These are phyloP conservation scores for Corticium candelabrum DNA, from an alignment of 37 sponge, comb jelly and placozoan species.

Conservation along the genomic window DNA sequence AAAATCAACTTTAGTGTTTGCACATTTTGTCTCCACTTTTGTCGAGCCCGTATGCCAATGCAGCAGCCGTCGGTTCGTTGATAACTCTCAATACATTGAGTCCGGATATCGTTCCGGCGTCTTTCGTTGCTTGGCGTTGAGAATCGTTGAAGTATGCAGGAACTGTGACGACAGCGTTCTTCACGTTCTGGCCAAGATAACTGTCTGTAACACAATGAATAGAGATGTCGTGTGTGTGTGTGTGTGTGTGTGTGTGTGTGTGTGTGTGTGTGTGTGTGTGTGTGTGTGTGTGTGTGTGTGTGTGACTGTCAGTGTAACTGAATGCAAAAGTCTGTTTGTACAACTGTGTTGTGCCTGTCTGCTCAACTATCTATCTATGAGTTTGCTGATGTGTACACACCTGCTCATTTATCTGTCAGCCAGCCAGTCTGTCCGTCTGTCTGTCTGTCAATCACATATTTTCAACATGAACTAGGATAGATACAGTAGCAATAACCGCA, in stretches of 20 bases:
- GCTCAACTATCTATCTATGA: too few species aligned
- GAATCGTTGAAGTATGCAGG: slow-evolving; percentile 99
- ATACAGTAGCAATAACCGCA: too few species aligned
- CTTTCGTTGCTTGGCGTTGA: slow-evolving; percentile 99
- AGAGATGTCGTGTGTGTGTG: background rate
- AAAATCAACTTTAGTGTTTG: too few species aligned
- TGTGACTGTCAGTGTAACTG: too few species aligned
- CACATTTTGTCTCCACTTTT: slow-evolving; percentile 77
- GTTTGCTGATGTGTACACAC: too few species aligned
- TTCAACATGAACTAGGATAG: too few species aligned
- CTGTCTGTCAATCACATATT: too few species aligned
- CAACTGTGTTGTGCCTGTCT: too few species aligned
- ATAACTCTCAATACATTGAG: slow-evolving; percentile 92
- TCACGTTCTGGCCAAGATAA: slow-evolving; percentile 70
- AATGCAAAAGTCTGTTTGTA: too few species aligned
- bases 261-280: slow-evolving; percentile 10
- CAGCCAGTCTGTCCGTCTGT: too few species aligned
- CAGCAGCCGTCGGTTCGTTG: slow-evolving; percentile 99
- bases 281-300: background rate
- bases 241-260: slow-evolving; percentile 1
- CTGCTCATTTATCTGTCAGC: too few species aligned
- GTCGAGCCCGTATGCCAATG: slow-evolving; percentile 92
- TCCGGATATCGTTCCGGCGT: slow-evolving; percentile 96
- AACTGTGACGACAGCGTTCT: slow-evolving; percentile 94
- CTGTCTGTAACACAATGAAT: slow-evolving; percentile 31